Evolutionary conservation across 2,113 vertebrate genomes (phyloP).

Genomic region (Otus sunia): DNA sequence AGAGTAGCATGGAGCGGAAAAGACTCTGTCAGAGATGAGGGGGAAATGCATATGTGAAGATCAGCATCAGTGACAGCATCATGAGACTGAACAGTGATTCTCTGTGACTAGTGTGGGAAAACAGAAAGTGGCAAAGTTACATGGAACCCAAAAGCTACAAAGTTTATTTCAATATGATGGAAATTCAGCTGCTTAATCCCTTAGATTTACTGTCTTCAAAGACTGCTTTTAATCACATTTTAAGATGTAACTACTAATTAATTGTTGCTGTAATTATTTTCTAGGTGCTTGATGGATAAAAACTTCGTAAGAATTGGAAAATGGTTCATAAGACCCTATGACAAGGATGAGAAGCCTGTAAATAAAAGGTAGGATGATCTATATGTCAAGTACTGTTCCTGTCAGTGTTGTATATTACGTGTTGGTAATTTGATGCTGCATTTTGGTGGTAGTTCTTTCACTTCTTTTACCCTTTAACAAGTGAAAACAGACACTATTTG

Average conservation of each 20-base stretch:
- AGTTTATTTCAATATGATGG: not conserved
- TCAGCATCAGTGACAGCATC: not conserved
- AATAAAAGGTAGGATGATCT: slow-evolving; percentile 86
- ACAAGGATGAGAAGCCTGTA: slow-evolving; percentile 89
- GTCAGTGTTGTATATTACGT: not conserved
- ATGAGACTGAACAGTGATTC: not conserved
- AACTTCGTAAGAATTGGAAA: slow-evolving; percentile 94
- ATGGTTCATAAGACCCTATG: slow-evolving; percentile 96
- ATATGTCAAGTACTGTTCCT: not conserved
- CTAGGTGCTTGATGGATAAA: slow-evolving; percentile 96
- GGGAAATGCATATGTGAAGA: not conserved
- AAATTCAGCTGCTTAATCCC: not conserved
- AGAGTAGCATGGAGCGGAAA: not conserved
- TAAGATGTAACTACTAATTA: not conserved
- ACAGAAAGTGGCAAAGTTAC: not conserved
- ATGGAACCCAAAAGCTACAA: not conserved
- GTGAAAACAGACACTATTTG: not conserved
- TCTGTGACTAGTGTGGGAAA: not conserved
- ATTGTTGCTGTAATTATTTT: slow-evolving; percentile 48
- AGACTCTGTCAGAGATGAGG: not conserved
- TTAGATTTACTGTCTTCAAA: not conserved
- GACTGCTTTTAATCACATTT: not conserved
- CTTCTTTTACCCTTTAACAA: not conserved
- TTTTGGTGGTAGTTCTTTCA: not conserved
- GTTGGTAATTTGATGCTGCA: not conserved